phyloP scores from a whole-genome alignment of 2,888 invertebrate genomes.

The Zygogramma bicolorata region DNA sequence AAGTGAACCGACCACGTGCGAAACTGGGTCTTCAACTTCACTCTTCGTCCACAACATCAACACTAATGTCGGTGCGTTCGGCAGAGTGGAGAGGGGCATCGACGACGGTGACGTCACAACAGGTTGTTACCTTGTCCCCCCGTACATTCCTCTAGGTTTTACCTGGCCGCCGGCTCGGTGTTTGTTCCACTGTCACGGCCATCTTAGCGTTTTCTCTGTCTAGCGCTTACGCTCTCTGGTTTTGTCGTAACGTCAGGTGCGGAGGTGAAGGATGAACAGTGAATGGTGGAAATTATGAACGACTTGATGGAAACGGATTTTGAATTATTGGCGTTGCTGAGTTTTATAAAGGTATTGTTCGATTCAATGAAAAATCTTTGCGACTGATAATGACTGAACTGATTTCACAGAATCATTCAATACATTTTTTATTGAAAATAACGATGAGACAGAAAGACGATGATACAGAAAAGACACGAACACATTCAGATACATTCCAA shows the following conservation, averaged over 20 bases:
- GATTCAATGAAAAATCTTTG: no score
- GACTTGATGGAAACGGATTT: neutral
- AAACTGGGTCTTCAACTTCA: slow-evolving; percentile 41
- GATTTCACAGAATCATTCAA: no score
- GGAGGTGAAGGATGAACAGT: neutral
- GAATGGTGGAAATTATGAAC: neutral
- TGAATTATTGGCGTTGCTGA: neutral
- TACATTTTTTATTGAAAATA: no score
- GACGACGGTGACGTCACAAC: slow-evolving; percentile 64
- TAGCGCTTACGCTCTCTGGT: slow-evolving; percentile 37
- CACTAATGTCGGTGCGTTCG: slow-evolving; percentile 41
- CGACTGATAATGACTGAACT: no score
- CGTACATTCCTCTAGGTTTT: slow-evolving; percentile 61
- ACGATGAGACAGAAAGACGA: no score
- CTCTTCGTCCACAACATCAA: slow-evolving; percentile 46
- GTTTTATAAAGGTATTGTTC: no score
- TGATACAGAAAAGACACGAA: no score
- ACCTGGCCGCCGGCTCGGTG: slow-evolving; percentile 57
- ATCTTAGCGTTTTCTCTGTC: slow-evolving; percentile 56
- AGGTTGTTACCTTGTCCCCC: slow-evolving; percentile 66
- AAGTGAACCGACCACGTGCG: slow-evolving; percentile 39
- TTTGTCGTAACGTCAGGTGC: slow-evolving; percentile 39
- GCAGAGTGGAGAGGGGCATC: slow-evolving; percentile 53
- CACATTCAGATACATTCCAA: no score
- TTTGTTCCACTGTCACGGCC: slow-evolving; percentile 66